These are phyloP conservation scores for mouse (Mus musculus) DNA, from an alignment of 2,113 vertebrate genomes.

Conservation along the genomic window DNA sequence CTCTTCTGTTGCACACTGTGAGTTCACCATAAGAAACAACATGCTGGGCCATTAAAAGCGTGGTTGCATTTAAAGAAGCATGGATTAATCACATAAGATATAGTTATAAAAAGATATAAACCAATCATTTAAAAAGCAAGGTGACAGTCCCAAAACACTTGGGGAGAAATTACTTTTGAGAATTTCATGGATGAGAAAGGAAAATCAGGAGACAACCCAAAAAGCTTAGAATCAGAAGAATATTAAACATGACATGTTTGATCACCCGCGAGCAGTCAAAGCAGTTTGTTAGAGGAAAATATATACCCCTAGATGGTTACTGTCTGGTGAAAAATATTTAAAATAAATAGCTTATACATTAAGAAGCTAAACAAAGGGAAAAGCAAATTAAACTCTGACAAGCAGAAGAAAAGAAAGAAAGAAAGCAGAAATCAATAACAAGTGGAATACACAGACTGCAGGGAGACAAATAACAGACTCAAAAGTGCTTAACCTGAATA, in stretches of 20 bases:
- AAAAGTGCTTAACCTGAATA: neutral
- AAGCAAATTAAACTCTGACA: neutral
- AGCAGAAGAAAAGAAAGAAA: neutral
- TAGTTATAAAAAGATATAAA: neutral
- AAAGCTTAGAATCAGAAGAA: neutral
- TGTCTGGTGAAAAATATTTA: neutral
- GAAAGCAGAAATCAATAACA: neutral
- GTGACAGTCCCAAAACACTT: neutral
- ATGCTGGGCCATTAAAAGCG: neutral
- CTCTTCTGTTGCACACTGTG: neutral
- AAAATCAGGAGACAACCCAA: neutral
- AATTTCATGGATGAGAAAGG: neutral
- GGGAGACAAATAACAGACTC: neutral
- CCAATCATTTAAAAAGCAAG: neutral
- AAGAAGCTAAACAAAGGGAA: neutral
- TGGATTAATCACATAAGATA: neutral
- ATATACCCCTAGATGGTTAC: neutral
- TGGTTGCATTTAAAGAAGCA: neutral
- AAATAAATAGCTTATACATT: neutral
- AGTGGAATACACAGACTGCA: neutral
- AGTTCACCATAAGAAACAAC: neutral
- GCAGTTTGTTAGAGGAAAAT: slow-evolving; percentile 6
- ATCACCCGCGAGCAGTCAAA: neutral
- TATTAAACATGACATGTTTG: neutral
- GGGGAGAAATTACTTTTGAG: neutral